Evolutionary conservation across 2,888 invertebrate genomes (phyloP).

Genomic region (Melieria crassipennis): DNA sequence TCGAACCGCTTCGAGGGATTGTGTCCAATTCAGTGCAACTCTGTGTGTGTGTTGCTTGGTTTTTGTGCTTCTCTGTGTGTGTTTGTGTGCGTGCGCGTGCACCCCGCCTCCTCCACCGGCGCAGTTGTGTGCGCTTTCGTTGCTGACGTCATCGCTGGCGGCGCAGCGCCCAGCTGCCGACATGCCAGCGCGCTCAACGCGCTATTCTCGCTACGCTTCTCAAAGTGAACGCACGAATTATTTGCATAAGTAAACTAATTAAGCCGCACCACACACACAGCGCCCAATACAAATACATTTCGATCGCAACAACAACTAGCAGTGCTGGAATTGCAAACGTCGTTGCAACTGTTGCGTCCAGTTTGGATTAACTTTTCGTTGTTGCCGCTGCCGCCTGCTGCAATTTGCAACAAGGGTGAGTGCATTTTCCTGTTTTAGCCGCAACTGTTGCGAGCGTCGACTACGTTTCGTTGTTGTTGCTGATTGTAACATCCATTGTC

Average conservation of each 20-base stretch:
- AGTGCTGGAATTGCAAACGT: too few species aligned
- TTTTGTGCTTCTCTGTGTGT: too few species aligned
- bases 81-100: neutral
- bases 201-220: slow-evolving; percentile 25
- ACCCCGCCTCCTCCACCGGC: neutral
- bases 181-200: slow-evolving; percentile 25
- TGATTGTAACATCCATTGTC: too few species aligned
- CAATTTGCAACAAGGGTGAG: slow-evolving; percentile 43
- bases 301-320: too few species aligned
- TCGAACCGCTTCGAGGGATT: neutral
- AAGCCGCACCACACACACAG: too few species aligned
- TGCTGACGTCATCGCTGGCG: slow-evolving; percentile 1
- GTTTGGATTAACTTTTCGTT: too few species aligned
- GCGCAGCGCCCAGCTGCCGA: slow-evolving; percentile 10
- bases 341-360: too few species aligned
- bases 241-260: too few species aligned
- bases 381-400: slow-evolving; percentile 36
- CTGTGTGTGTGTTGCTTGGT: too few species aligned
- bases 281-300: too few species aligned
- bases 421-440: neutral
- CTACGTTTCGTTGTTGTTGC: too few species aligned
- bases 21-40: neutral
- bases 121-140: slow-evolving; percentile 6
- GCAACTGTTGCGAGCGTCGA: too few species aligned
- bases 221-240: slow-evolving; percentile 26